Percentiles rank a stretch among this genome's conserved stretches.
These are phyloP conservation scores for Folsomia candida DNA, from an alignment of 2,888 invertebrate species.

Conservation along the genomic window DNA sequence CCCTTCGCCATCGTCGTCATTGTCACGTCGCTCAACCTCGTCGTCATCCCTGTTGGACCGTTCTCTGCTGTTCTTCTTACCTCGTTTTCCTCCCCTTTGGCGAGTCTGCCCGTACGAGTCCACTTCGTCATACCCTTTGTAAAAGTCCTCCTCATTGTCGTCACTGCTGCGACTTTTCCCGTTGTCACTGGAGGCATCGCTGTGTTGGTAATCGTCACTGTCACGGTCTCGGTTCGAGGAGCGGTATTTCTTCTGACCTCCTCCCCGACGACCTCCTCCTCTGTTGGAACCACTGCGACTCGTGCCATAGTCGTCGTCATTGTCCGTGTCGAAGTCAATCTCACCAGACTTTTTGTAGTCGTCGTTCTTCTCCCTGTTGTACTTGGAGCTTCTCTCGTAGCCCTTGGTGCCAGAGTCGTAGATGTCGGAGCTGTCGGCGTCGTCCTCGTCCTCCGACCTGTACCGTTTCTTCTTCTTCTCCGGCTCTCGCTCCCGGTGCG, in stretches of 20 bases:
- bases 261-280: neutral
- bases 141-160: neutral
- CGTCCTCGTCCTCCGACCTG: neutral
- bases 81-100: neutral
- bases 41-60: neutral
- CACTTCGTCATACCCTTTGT: neutral
- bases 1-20: neutral
- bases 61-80: neutral
- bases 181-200: neutral
- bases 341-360: constrained; percentile 9
- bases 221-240: neutral
- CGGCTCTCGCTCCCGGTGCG: neutral
- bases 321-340: neutral
- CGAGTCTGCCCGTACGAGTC: neutral
- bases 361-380: constrained; percentile 5
- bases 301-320: constrained; percentile 5
- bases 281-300: neutral
- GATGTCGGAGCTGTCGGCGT: neutral
- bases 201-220: neutral
- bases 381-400: neutral
- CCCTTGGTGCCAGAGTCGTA: neutral
- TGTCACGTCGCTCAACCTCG: no score
- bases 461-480: neutral
- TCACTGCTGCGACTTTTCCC: neutral
- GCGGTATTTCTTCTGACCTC: neutral